phyloP scores from a whole-genome alignment of 2,797 vertebrate genomes.

The Poeciliopsis infans region DNA sequence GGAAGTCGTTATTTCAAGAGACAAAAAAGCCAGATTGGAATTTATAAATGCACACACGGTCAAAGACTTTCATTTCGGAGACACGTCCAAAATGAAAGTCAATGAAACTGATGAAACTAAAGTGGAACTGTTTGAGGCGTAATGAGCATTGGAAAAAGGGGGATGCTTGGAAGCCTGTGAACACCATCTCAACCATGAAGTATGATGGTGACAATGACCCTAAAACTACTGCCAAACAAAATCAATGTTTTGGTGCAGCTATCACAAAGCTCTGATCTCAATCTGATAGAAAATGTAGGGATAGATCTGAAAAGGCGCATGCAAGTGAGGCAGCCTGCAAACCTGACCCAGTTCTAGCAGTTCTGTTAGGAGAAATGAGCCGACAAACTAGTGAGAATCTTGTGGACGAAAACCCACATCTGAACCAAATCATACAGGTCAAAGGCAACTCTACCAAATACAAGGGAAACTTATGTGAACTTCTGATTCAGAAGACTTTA shows the following conservation, averaged over 20 bases:
- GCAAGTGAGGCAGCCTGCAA: too few species aligned
- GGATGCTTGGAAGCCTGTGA: not conserved
- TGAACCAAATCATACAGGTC: not conserved
- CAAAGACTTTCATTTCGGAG: not conserved
- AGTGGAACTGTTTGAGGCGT: not conserved
- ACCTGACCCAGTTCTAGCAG: too few species aligned
- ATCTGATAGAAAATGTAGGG: not conserved
- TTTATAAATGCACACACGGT: not conserved
- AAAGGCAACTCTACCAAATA: not conserved
- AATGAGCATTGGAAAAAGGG: not conserved
- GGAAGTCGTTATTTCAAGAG: not conserved
- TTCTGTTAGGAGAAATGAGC: too few species aligned
- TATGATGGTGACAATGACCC: not conserved
- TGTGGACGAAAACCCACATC: not conserved
- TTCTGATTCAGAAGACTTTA: not conserved
- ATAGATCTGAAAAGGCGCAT: too few species aligned
- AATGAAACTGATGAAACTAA: not conserved
- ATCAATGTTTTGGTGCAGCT: not conserved
- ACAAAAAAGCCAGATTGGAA: not conserved
- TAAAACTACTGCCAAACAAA: not conserved
- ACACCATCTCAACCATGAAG: not conserved
- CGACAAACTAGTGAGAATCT: not conserved
- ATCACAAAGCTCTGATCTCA: not conserved
- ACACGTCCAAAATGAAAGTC: not conserved
- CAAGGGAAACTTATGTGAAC: not conserved